Conservation (phyloP, 2,113 vertebrate species). For the Sminthopsis crassicaudata region DNA sequence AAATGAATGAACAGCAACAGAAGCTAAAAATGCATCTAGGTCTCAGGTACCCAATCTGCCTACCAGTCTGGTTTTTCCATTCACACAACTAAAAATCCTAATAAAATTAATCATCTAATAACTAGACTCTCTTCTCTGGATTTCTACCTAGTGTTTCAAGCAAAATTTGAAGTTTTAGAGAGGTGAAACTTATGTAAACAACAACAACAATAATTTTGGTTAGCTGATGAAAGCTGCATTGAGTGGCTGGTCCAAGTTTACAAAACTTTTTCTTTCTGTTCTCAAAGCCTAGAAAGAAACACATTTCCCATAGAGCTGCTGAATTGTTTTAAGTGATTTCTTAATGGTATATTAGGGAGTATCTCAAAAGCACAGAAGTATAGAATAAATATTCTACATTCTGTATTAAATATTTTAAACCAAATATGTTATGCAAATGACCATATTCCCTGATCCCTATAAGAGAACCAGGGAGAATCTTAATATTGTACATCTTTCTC, state of each 20-base stretch:
- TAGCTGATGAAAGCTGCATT: background rate
- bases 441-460: constrained; percentile 38
- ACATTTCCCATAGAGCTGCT: constrained; percentile 17
- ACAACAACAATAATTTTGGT: background rate
- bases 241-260: background rate
- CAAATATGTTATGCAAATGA: constrained; percentile 37
- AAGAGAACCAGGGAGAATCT: constrained; percentile 25
- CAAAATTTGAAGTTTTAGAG: constrained; percentile 42
- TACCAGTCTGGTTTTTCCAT: constrained; percentile 5
- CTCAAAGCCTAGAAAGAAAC: background rate
- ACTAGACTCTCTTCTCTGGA: constrained; percentile 11
- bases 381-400: constrained; percentile 31
- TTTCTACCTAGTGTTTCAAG: background rate
- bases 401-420: constrained; percentile 23
- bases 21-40: background rate
- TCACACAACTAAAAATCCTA: constrained; percentile 50
- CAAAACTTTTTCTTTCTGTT: constrained; percentile 16
- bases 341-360: constrained; percentile 36
- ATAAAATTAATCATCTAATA: constrained; percentile 35
- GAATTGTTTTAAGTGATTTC: constrained; percentile 47
- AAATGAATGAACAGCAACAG: background rate
- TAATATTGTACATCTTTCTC: background rate
- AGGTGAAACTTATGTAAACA: constrained; percentile 37
- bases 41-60: background rate
- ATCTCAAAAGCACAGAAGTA: constrained; percentile 43